These are phyloP conservation scores for Coregonus suidteri DNA, from an alignment of 2,797 vertebrate genomes.

Conservation along the genomic window DNA sequence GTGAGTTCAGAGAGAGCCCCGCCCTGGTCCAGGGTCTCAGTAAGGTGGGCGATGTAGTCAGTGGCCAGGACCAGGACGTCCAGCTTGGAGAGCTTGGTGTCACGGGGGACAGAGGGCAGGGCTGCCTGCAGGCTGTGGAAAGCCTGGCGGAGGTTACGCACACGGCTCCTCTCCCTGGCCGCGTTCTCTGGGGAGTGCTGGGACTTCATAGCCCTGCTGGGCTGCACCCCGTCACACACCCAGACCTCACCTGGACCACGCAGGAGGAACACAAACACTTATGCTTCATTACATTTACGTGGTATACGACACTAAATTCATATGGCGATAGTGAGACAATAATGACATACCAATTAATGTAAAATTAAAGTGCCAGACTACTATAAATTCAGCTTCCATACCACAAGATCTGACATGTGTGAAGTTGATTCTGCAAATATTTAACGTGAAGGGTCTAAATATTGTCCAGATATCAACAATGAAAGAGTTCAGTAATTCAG, in stretches of 20 bases:
- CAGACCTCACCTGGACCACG: conserved; percentile 39
- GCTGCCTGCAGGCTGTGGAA: conserved; percentile 87
- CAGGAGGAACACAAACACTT: background rate
- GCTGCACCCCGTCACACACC: conserved; percentile 5
- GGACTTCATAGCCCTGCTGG: conserved; percentile 41
- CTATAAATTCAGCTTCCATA: background rate
- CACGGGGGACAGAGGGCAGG: conserved; percentile 82
- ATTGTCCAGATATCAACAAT: background rate
- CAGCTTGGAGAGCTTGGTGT: conserved; percentile 89
- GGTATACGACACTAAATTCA: background rate
- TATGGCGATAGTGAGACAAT: no score
- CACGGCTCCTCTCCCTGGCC: conserved; percentile 81
- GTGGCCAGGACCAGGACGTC: conserved; percentile 87
- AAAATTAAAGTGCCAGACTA: background rate
- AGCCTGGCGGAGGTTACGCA: conserved; percentile 83
- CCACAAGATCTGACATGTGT: background rate
- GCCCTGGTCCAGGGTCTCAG: conserved; percentile 77
- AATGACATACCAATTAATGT: background rate
- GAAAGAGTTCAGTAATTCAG: background rate
- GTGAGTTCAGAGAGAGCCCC: conserved; percentile 56
- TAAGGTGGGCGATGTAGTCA: conserved; percentile 87
- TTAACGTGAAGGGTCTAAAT: background rate
- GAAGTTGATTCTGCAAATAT: background rate
- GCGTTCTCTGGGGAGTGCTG: conserved; percentile 80
- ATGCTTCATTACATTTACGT: background rate